phyloP scores from a whole-genome alignment of 2,113 vertebrate genomes.

The Myotis lucifugus region DNA sequence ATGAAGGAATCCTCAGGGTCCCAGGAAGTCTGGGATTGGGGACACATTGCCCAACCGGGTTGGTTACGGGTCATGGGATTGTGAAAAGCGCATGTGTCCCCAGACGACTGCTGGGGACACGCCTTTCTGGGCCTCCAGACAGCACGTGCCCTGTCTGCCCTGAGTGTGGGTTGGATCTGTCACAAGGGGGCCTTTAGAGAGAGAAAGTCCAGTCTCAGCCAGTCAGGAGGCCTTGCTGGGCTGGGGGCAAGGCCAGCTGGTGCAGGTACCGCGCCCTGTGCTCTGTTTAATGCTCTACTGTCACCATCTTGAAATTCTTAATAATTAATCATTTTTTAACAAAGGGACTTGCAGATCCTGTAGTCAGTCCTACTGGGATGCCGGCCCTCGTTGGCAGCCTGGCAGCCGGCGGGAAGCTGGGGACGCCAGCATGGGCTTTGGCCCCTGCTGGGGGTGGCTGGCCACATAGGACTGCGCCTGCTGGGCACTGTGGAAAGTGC shows the following conservation, averaged over 20 bases:
- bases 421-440: not conserved
- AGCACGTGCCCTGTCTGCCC: not conserved
- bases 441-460: not conserved
- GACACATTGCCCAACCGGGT: conserved; percentile 1
- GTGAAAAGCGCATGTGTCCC: conserved; percentile 53
- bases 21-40: not conserved
- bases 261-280: rapidly evolving
- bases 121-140: not conserved
- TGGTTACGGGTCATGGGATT: not conserved
- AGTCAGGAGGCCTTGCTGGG: not conserved
- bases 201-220: not conserved
- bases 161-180: not conserved
- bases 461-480: not conserved
- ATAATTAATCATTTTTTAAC: not conserved
- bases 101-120: not conserved
- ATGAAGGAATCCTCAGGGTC: not conserved
- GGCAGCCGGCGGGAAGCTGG: not conserved
- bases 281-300: not conserved
- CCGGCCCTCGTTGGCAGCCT: not conserved
- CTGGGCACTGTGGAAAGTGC: not conserved
- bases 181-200: not conserved
- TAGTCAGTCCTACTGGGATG: not conserved
- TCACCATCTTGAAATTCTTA: not conserved
- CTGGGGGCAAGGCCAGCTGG: not conserved
- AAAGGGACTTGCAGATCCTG: not conserved